Evolutionary conservation across 2,113 vertebrate genomes (phyloP).

Genomic region (Silurus asotus): DNA sequence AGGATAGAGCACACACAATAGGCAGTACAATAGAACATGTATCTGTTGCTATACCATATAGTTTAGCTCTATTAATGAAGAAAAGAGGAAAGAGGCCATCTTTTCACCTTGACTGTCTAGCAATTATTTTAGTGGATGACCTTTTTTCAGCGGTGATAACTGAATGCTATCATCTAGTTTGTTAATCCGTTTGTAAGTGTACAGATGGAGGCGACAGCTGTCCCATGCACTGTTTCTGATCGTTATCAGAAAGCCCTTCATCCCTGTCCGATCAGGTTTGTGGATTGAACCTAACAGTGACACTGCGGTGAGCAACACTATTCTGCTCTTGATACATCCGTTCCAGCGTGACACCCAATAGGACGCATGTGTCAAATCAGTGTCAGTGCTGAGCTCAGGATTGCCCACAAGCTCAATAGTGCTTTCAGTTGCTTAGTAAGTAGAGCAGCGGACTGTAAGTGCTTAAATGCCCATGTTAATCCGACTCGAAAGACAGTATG

Average conservation of each 20-base stretch:
- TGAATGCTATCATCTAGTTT: neutral
- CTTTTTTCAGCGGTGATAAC: neutral
- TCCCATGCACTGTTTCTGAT: neutral
- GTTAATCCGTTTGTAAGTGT: neutral
- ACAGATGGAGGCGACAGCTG: neutral
- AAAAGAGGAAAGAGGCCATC: neutral
- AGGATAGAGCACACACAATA: neutral
- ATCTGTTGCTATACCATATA: neutral
- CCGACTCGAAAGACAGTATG: neutral
- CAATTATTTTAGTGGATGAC: neutral
- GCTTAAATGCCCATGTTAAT: neutral
- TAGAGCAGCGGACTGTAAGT: neutral
- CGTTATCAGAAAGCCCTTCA: neutral
- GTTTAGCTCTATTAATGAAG: neutral
- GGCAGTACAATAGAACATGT: neutral
- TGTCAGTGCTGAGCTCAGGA: neutral
- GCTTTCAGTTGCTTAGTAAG: neutral
- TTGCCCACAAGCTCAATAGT: neutral
- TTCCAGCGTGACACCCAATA: neutral
- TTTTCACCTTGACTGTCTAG: neutral
- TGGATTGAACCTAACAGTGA: neutral
- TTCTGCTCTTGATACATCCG: neutral
- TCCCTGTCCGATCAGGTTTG: neutral
- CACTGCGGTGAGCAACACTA: neutral
- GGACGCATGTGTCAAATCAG: neutral